Percentiles rank a stretch among this genome's conserved stretches.
phyloP scores from a whole-genome alignment of 2,797 vertebrate species.

The Galagoides demidoff region DNA sequence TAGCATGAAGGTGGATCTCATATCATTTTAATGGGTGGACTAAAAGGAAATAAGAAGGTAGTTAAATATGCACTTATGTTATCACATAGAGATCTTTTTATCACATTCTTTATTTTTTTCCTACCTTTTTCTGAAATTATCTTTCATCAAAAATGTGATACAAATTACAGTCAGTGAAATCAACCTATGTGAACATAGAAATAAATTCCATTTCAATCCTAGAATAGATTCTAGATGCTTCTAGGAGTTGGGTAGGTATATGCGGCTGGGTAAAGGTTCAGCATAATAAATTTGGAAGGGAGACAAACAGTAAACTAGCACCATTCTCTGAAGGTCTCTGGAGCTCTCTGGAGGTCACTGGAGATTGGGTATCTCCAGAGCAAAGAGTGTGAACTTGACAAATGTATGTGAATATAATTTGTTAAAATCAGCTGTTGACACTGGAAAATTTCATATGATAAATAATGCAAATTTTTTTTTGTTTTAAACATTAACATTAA shows the following conservation, averaged over 20 bases:
- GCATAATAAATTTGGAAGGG: background rate
- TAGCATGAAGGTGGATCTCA: background rate
- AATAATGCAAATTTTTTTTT: slow-evolving; percentile 69
- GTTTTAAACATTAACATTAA: no score
- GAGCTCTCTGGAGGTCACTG: background rate
- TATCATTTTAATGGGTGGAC: slow-evolving; percentile 64
- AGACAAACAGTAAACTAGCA: background rate
- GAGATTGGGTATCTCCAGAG: background rate
- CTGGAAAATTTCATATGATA: slow-evolving; percentile 42
- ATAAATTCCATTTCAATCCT: background rate
- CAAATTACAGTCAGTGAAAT: background rate
- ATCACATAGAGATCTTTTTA: slow-evolving; percentile 54
- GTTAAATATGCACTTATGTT: slow-evolving; percentile 34
- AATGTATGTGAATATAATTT: background rate
- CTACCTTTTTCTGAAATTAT: slow-evolving; percentile 11
- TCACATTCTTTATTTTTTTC: slow-evolving; percentile 22
- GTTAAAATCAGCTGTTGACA: background rate
- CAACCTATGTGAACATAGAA: background rate
- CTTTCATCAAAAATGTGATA: background rate
- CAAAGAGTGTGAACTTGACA: background rate
- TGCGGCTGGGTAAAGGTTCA: background rate
- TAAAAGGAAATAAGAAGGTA: slow-evolving; percentile 54
- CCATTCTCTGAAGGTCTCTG: background rate
- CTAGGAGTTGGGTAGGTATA: background rate
- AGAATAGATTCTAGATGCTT: background rate